Evolutionary conservation across 2,888 invertebrate species (phyloP).

Genomic region (Conomelus anceps): DNA sequence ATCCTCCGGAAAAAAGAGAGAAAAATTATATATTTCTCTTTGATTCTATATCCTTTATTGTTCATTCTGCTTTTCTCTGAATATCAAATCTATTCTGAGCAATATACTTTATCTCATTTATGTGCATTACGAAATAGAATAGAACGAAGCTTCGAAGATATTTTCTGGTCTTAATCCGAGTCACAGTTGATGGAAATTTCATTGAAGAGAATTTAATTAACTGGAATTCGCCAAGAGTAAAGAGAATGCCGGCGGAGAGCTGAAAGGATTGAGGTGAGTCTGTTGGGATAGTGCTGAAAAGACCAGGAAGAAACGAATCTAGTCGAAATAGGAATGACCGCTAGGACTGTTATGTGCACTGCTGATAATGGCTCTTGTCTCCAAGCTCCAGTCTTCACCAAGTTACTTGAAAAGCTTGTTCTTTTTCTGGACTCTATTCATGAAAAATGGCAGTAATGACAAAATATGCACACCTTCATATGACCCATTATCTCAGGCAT

Average conservation of each 20-base stretch:
- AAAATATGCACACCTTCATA: background rate
- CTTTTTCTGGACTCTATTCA: background rate
- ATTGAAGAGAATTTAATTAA: background rate
- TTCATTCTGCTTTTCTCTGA: no score
- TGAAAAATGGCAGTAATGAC: background rate
- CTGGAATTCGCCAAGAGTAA: background rate
- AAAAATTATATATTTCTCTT: no score
- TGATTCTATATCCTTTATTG: no score
- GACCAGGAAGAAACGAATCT: background rate
- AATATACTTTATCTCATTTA: no score
- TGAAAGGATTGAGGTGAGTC: background rate
- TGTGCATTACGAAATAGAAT: background rate
- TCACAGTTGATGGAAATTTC: background rate
- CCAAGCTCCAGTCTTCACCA: background rate
- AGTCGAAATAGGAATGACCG: background rate
- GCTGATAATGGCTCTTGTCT: background rate
- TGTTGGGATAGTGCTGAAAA: background rate
- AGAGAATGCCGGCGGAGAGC: background rate
- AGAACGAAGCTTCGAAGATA: background rate
- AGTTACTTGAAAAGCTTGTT: background rate
- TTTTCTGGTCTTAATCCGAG: background rate
- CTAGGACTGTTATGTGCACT: background rate
- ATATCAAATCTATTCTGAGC: no score
- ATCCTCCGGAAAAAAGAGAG: no score
- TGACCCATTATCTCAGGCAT: background rate